phyloP scores from a whole-genome alignment of 2,888 invertebrate species.

The Harpalus rubripes region DNA sequence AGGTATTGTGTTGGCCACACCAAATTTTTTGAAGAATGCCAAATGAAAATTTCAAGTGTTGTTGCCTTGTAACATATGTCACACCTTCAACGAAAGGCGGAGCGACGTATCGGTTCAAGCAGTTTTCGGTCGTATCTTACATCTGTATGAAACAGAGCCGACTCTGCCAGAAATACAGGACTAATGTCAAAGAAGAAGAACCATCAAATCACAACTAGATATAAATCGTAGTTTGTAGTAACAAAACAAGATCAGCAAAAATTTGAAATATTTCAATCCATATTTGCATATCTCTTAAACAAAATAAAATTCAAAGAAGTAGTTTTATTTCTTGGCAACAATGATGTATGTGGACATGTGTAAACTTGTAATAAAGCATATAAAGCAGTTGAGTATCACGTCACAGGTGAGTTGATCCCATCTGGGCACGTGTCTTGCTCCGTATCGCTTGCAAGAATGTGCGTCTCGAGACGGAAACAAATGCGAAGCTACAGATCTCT shows the following conservation, averaged over 20 bases:
- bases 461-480: slow-evolving; percentile 18
- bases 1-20: too few relatives aligned
- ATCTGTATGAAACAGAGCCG: too few relatives aligned
- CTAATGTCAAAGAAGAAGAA: too few relatives aligned
- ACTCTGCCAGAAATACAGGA: too few relatives aligned
- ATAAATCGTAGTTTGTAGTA: too few relatives aligned
- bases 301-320: not conserved
- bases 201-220: too few relatives aligned
- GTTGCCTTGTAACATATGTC: not conserved
- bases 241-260: not conserved
- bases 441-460: slow-evolving; percentile 6
- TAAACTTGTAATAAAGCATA: slow-evolving; percentile 24
- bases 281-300: slow-evolving; percentile 1
- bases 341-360: not conserved
- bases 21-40: too few relatives aligned
- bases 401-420: slow-evolving; percentile 51
- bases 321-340: not conserved
- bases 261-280: slow-evolving; percentile 8
- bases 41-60: too few relatives aligned
- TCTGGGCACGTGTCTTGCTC: slow-evolving; percentile 38
- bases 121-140: too few relatives aligned
- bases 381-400: not conserved
- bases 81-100: too few relatives aligned
- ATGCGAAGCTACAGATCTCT: slow-evolving; percentile 21
- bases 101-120: too few relatives aligned